Evolutionary conservation across 2,797 vertebrate species (phyloP), one percentile per base, ranked within the genome.

Genomic region (Lateolabrax maculatus): DNA sequence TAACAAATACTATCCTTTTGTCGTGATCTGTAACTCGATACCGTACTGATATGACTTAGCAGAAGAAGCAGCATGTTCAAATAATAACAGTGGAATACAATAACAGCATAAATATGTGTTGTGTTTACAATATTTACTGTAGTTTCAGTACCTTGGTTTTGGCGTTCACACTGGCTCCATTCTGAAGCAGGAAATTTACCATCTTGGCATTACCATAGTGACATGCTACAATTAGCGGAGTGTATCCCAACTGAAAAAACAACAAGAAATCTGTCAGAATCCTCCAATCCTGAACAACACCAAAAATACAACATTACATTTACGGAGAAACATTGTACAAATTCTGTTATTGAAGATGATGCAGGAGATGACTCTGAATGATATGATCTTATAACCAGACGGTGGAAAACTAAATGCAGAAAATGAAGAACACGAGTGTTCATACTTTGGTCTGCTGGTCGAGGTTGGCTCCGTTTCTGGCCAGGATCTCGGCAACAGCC

Each of bases 121-220:
- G 9, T 15, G 56, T 41, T 34, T n/a, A n/a, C n/a, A n/a, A 6
- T 5, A 11, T 8, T 21, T 1, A 15, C 3, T 53, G 15, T 6
- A 31, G 41, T 0, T 3, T 36, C 29, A 27, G 57, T 95, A 99
- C 98, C 98, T 99, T 99, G 69, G 98, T 99, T 90, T 98, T 99
- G 75, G 96, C 96, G 0, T 97, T 97, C 83, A 99, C 98, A 31
- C 94, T 95, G 46, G 98, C 97, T 76, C 96, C 97, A 1, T 96
- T 96, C 81, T 97, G 96, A 85, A 99, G 95, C 81, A 99, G 96
- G 90, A 98, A 99, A 95, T 97, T 99, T 88, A 99, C 98, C 97
- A 98, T 99, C 94, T 99, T 99, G 84, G 96, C 95, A 67, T 99
- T 99, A 71, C 98, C 98, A 71, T 99, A 99, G 94, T 99, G 98